phyloP scores from a whole-genome alignment of 2,888 invertebrate species.

The Drosophila formosana region DNA sequence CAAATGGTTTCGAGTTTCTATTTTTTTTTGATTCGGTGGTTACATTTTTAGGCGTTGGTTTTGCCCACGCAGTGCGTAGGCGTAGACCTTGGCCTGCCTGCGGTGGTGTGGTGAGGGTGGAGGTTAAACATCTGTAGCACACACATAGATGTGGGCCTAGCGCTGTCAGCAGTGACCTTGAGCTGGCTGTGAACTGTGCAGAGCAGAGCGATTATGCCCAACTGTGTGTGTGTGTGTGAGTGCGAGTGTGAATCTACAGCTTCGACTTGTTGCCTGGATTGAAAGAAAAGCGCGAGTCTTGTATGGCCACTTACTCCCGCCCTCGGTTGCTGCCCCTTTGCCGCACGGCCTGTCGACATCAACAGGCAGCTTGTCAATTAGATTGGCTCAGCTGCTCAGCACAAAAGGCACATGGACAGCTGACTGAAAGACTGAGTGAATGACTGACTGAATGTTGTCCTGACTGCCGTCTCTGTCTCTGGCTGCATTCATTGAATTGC shows the following conservation, averaged over 20 bases:
- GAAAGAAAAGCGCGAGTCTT: slow-evolving; percentile 7
- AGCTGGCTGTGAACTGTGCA: slow-evolving; percentile 56
- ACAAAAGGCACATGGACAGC: background rate
- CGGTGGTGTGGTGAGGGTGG: background rate
- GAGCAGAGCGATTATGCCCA: slow-evolving; percentile 20
- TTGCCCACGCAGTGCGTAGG: slow-evolving; percentile 21
- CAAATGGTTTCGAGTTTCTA: slow-evolving; percentile 34
- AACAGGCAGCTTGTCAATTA: slow-evolving; percentile 19
- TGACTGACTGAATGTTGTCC: background rate
- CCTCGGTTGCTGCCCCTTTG: background rate
- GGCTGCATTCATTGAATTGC: slow-evolving; percentile 71
- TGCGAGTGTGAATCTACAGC: slow-evolving; percentile 20
- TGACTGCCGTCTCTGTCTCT: background rate
- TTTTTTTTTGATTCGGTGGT: slow-evolving; percentile 15
- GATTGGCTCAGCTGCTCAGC: background rate
- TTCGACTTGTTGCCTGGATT: slow-evolving; percentile 48
- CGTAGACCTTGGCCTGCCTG: slow-evolving; percentile 5
- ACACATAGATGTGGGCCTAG: slow-evolving; percentile 22
- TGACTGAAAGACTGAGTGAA: background rate
- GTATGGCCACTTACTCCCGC: background rate
- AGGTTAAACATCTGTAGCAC: slow-evolving; percentile 28
- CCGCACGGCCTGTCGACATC: background rate
- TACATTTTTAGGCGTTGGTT: slow-evolving; percentile 38
- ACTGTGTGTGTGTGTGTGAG: slow-evolving; percentile 14
- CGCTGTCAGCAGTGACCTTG: slow-evolving; percentile 72